Base-by-base conservation (phyloP, 2,113 vertebrate species). In the Sinocyclocheilus rhinocerous region DNA sequence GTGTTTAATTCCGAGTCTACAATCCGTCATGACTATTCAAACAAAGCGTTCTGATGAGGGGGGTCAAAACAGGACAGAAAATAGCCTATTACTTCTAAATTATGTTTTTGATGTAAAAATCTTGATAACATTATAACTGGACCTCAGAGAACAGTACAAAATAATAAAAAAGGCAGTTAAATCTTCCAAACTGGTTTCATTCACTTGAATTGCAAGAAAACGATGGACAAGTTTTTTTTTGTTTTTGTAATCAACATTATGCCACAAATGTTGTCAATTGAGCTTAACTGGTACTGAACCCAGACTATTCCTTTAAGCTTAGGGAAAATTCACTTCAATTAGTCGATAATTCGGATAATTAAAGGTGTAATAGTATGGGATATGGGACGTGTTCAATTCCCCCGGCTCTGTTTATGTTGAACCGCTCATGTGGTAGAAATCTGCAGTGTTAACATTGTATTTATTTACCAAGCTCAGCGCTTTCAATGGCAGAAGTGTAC, bases 381-480 rank as follows among this genome's bases (percentile, higher is more conserved):
- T 15, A 73, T 61, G 50, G 29, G 50, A 67, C 1, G 22, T 70
- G 18, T 72, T 65, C 8, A 57, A n/a, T 72, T 55, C 29, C 18
- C 39, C 20, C 4, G 61, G 33, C 22, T 81, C 29, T 36, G 1
- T 22, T 29, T 2, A 45, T 57, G 33, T 48, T 85, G 2, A 55
- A 33, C n/a, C 12, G 12, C 63, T 36, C 24, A 72, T 39, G 52
- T 52, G 22, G 59, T 45, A 81, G n/a, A 45, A 88, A 36, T 82
- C 20, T 84, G 52, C 22, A 9, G 45, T 67, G 77, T 29, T 83
- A 84, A 76, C 65, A 86, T 4, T 65, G 26, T 26, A 67, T 76
- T 42, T 86, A 78, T 61, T 61, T 52, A 84, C 61, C 36, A 67
- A 50, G n/a, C 63, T 69, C 76, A 84, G 69, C 42, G 24, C 13